These are phyloP conservation scores for Erpobdella octoculata DNA, from an alignment of 2,888 invertebrate species.

Conservation along the genomic window DNA sequence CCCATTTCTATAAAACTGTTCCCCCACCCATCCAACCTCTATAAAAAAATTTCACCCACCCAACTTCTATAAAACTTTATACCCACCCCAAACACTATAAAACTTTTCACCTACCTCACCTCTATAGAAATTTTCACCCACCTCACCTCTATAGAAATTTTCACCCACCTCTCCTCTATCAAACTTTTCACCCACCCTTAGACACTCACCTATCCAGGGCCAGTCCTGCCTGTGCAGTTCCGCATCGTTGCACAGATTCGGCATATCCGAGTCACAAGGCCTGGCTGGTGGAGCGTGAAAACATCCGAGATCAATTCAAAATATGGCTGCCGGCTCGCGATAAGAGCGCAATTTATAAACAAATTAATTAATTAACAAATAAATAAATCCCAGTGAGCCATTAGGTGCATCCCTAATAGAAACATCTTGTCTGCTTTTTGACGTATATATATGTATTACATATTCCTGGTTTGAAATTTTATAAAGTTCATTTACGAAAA, in stretches of 20 bases:
- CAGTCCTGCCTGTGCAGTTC: conserved; percentile 36
- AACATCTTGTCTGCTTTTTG: too few relatives aligned
- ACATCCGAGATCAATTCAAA: conserved; percentile 14
- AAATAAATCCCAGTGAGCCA: too few relatives aligned
- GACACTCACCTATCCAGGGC: conserved; percentile 38
- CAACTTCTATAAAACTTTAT: too few relatives aligned
- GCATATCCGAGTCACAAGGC: conserved; percentile 34
- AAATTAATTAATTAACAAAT: not conserved
- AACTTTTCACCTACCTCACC: not conserved
- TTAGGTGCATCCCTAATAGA: too few relatives aligned
- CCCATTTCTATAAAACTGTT: too few relatives aligned
- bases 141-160: not conserved
- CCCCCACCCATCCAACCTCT: too few relatives aligned
- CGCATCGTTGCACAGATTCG: conserved; percentile 36
- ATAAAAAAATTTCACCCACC: too few relatives aligned
- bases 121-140: not conserved
- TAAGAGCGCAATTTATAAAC: conserved; percentile 5
- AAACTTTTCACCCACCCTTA: not conserved
- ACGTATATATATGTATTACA: too few relatives aligned
- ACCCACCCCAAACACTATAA: too few relatives aligned
- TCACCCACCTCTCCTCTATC: not conserved
- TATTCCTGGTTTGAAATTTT: too few relatives aligned
- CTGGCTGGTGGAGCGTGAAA: conserved; percentile 31
- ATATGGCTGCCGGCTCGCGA: not conserved
- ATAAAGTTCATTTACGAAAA: too few relatives aligned